These are phyloP conservation scores for Tromatobia lineatoria DNA, from an alignment of 2,888 invertebrate species.

Conservation along the genomic window DNA sequence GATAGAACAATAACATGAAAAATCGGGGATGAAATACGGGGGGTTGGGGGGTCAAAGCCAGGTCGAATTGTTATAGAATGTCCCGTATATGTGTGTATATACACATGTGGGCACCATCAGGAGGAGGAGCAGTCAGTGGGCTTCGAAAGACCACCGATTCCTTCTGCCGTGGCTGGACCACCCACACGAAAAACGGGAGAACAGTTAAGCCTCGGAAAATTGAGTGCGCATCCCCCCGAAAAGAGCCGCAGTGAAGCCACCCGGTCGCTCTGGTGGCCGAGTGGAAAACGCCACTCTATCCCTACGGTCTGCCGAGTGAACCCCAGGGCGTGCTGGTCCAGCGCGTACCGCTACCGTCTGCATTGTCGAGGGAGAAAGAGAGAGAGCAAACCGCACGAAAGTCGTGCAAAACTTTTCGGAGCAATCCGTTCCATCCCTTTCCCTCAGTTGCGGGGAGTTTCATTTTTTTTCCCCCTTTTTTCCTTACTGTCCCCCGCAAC, in stretches of 20 bases:
- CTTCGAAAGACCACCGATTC: constrained; percentile 63
- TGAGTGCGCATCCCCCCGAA: constrained; percentile 79
- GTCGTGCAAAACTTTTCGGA: constrained; percentile 69
- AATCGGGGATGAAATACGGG: no score
- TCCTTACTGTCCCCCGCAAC: constrained; percentile 44
- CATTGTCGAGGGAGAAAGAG: constrained; percentile 40
- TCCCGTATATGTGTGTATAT: constrained; percentile 30
- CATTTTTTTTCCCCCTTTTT: constrained; percentile 37
- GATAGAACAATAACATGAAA: no score
- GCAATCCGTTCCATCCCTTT: constrained; percentile 63
- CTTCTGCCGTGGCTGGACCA: constrained; percentile 53
- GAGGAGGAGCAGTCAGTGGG: constrained; percentile 55
- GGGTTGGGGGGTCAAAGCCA: no score
- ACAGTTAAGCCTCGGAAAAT: constrained; percentile 83
- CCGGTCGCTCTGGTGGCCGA: constrained; percentile 32
- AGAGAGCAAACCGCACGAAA: constrained; percentile 63
- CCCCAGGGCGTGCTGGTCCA: constrained; percentile 53
- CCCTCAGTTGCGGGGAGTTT: constrained; percentile 37
- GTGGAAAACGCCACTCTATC: constrained; percentile 53
- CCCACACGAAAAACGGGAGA: constrained; percentile 60
- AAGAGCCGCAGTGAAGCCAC: constrained; percentile 68
- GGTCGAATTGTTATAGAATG: no score
- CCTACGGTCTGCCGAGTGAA: constrained; percentile 39
- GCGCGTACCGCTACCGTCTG: constrained; percentile 45
- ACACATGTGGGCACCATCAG: constrained; percentile 52